Evolutionary conservation across 2,113 vertebrate genomes (phyloP).

Genomic region (Macrotus californicus): DNA sequence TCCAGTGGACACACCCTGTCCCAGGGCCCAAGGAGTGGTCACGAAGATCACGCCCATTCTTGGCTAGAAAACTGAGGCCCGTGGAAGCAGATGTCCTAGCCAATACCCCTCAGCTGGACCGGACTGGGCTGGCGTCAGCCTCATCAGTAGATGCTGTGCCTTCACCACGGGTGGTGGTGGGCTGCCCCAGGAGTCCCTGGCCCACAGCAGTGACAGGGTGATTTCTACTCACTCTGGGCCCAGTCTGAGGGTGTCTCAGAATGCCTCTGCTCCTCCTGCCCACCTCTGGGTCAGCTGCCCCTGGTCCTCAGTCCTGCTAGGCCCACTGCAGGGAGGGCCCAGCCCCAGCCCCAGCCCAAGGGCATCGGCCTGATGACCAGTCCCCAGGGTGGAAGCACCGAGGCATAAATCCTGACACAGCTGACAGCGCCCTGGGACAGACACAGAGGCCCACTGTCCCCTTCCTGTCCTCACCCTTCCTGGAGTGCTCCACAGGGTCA

Average conservation of each 20-base stretch:
- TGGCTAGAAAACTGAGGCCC: neutral
- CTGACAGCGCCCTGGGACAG: neutral
- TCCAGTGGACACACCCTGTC: neutral
- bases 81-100: neutral
- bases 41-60: neutral
- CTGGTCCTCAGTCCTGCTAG: fast-evolving
- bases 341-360: neutral
- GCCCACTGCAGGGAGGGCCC: neutral
- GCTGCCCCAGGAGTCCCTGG: neutral
- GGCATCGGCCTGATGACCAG: neutral
- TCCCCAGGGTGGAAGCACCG: neutral
- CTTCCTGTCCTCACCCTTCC: slow-evolving; percentile 66
- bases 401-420: neutral
- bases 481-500: neutral
- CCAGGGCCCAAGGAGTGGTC: fast-evolving
- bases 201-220: neutral
- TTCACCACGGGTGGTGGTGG: neutral
- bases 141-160: neutral
- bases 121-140: neutral
- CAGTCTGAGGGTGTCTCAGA: neutral
- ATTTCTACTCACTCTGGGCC: neutral
- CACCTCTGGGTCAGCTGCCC: neutral
- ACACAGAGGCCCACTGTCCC: neutral
- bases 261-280: neutral
- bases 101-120: neutral